Evolutionary conservation across 1,140 invertebrate species (phyloP).

Genomic region (Delia radicum): DNA sequence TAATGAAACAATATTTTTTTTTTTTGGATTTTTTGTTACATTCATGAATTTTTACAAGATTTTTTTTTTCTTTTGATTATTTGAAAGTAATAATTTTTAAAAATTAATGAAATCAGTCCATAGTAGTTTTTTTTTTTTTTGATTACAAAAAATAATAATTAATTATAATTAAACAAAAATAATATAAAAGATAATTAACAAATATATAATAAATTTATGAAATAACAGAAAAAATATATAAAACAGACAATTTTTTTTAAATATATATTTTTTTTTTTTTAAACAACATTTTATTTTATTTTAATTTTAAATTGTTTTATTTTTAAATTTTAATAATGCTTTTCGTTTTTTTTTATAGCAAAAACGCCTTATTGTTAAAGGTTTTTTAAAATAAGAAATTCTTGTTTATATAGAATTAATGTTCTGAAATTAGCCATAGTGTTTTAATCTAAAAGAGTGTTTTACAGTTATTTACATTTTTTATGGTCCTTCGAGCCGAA

Average conservation of each 20-base stretch:
- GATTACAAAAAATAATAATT: slow-evolving; percentile 3
- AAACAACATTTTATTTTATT: neutral
- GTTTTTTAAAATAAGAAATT: too few relatives aligned
- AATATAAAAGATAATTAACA: neutral
- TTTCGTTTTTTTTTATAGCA: neutral
- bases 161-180: slow-evolving; percentile 4
- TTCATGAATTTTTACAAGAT: neutral
- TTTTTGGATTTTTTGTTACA: neutral
- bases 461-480: too few relatives aligned
- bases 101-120: slow-evolving; percentile 16
- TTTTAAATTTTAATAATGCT: neutral
- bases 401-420: too few relatives aligned
- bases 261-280: neutral
- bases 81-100: neutral
- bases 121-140: slow-evolving; percentile 10
- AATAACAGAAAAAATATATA: neutral
- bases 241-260: too few relatives aligned
- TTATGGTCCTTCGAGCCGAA: too few relatives aligned
- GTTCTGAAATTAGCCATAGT: too few relatives aligned
- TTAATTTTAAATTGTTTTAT: too few relatives aligned
- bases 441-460: too few relatives aligned
- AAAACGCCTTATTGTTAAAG: too few relatives aligned
- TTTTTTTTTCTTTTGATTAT: neutral
- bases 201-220: slow-evolving; percentile 6
- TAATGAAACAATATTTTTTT: neutral